A percentile compares a stretch with the other conserved stretches of the same genome.
Evolutionary conservation across 2,888 invertebrate genomes (phyloP).

Genomic region (Eremobia ochroleuca): DNA sequence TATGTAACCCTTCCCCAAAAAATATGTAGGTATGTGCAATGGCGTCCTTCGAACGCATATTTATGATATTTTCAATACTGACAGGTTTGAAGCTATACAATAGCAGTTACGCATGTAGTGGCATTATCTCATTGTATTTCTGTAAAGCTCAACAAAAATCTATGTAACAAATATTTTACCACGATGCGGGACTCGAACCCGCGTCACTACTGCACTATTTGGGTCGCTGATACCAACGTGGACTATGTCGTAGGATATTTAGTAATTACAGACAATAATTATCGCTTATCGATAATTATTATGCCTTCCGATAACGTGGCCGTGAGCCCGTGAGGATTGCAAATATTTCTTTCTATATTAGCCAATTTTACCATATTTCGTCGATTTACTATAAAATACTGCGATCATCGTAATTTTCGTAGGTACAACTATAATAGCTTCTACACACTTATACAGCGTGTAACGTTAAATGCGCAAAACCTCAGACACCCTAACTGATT

Average conservation of each 20-base stretch:
- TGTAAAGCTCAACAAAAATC: neutral
- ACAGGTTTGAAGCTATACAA: neutral
- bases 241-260: constrained; percentile 23
- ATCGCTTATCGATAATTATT: constrained; percentile 31
- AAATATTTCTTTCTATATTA: constrained; percentile 26
- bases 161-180: constrained; percentile 32
- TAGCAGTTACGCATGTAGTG: neutral
- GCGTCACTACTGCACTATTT: constrained; percentile 32
- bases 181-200: constrained; percentile 50
- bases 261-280: constrained; percentile 31
- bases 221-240: constrained; percentile 19
- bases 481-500: too few relatives aligned
- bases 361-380: constrained; percentile 14
- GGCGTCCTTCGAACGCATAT: neutral
- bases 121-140: neutral
- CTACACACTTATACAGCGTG: too few relatives aligned
- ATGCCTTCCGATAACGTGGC: constrained; percentile 18
- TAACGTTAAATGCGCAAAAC: too few relatives aligned
- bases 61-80: neutral
- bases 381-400: too few relatives aligned
- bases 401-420: too few relatives aligned
- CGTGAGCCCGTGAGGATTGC: constrained; percentile 40
- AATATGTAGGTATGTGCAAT: neutral
- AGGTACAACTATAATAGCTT: too few relatives aligned
- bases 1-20: neutral